Evolutionary conservation across 1,140 invertebrate species (phyloP).

Genomic region (Tribolium castaneum): DNA sequence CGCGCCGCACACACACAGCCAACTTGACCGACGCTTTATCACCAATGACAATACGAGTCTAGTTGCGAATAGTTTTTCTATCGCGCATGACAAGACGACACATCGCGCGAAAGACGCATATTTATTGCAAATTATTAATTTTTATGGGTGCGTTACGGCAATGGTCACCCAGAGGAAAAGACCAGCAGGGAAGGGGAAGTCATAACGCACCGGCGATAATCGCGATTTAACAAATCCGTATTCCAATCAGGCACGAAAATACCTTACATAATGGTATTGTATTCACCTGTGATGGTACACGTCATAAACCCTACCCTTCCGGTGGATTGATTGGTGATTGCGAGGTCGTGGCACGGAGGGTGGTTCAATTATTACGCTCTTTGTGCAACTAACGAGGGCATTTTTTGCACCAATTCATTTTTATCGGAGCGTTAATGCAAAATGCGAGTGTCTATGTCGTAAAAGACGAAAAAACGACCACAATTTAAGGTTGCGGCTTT

Average conservation of each 20-base stretch:
- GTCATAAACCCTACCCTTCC: slow-evolving; percentile 27
- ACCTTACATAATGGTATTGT: slow-evolving; percentile 28
- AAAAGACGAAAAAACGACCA: neutral
- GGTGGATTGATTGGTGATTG: neutral
- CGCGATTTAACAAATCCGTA: slow-evolving; percentile 1
- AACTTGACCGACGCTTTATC: slow-evolving; percentile 19
- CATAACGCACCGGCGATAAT: neutral
- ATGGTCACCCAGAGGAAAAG: neutral
- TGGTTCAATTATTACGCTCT: neutral
- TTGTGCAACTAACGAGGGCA: neutral
- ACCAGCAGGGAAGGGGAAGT: neutral
- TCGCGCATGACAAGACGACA: neutral
- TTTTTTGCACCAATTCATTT: neutral
- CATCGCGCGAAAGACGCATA: slow-evolving; percentile 14
- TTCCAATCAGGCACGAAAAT: slow-evolving; percentile 23
- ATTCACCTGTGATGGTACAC: slow-evolving; percentile 20
- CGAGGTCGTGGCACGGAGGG: neutral
- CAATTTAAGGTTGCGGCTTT: neutral
- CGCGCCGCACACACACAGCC: neutral
- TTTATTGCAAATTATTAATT: slow-evolving; percentile 5
- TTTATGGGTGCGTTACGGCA: neutral
- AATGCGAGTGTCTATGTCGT: neutral
- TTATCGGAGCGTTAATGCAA: neutral
- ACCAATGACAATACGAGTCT: slow-evolving; percentile 17
- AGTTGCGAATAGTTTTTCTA: slow-evolving; percentile 19